Evolutionary conservation across 2,888 invertebrate genomes (phyloP), one percentile per base, ranked within the genome.

Genomic region (Lepetodrilus schrolli): DNA sequence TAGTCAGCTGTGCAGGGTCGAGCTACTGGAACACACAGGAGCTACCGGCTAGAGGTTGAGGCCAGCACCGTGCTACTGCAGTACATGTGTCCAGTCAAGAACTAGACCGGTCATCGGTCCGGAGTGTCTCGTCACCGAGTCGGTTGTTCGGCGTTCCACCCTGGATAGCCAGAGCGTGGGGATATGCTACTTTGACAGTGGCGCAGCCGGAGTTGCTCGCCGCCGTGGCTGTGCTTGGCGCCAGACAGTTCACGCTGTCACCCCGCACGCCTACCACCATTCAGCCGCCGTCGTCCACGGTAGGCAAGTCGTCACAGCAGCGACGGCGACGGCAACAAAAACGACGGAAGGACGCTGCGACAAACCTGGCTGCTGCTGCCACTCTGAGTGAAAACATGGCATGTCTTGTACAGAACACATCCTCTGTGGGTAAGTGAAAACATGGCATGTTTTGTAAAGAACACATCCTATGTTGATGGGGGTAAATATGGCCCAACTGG

Each of bases 401-500:
- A n/a, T 76, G 76, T 70, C 76, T 76, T 66, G 73, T 73, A 20
- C 73, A 76, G 49, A 76, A 66, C 68, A 66, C 50, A 37, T 70
- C 76, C 1, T 49, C 48, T 70, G 66, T 72, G n/a, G 75, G 75
- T 75, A 58, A 75, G 75, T 75, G 37, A 37, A 36, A 38, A 21
- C 66, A 13, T 36, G n/a, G n/a, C n/a, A n/a, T n/a, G n/a, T n/a
- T n/a, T n/a, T n/a, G n/a, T n/a, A n/a, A n/a, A n/a, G n/a, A n/a
- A n/a, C n/a, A n/a, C n/a, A n/a, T n/a, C n/a, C n/a, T n/a, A n/a
- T n/a, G n/a, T n/a, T n/a, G n/a, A n/a, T n/a, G n/a, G 7, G 8
- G 8, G 43, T 48, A 73, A 71, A 70, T 71, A 76, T 76, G 76
- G 76, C 73, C 23, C 73, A 73, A 66, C 76, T 76, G 50, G 73